Evolutionary conservation across 2,113 vertebrate genomes (phyloP), one percentile per base, ranked within the genome.

Genomic region (Peromyscus californicus): DNA sequence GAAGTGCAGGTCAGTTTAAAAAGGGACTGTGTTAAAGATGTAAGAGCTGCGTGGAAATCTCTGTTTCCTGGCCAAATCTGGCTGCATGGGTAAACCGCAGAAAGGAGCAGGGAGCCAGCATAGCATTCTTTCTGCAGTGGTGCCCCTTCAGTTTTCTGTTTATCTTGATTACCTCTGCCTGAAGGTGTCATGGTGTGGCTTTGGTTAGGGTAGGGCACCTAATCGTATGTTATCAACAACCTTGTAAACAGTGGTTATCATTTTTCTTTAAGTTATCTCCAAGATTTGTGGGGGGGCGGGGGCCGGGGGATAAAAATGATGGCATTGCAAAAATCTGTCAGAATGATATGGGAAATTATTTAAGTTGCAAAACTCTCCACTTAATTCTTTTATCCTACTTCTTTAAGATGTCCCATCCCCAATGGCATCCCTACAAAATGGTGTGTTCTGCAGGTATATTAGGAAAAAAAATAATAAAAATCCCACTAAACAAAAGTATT

Each of bases 191-290:
- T 82, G 70, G 39, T 85, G 61, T 86, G 91, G 90, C 90, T 92
- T 97, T 93, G 92, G 79, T 95, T 96, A 92, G 88, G 80, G 79
- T 95, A 96, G 84, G 42, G 51, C 72, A 89, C 67, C 45, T 96
- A 96, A 96, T 89, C 96, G 75, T 93, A n/a, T 88, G 85, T 88
- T 96, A 79, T 57, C 80, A 82, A 91, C 90, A 96, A 67, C 12
- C 65, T 82, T 95, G n/a, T 96, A 96, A 98, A 95, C 48, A 93
- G 61, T 92, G 59, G 67, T 96, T 96, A 85, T 76, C n/a, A 93
- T n/a, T 82, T 48, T 72, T 39, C 42, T 42, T 72, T 21, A 63
- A 78, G 57, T 84, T 54, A 57, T 39, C 42, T 89, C 26, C 11
- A 31, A 72, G 29, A 69, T 83, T 83, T 90, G 24, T 33, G 7